Percentiles rank a stretch among this genome's conserved stretches.
phyloP scores from a whole-genome alignment of 2,113 vertebrate species.

The Xiphophorus maculatus region DNA sequence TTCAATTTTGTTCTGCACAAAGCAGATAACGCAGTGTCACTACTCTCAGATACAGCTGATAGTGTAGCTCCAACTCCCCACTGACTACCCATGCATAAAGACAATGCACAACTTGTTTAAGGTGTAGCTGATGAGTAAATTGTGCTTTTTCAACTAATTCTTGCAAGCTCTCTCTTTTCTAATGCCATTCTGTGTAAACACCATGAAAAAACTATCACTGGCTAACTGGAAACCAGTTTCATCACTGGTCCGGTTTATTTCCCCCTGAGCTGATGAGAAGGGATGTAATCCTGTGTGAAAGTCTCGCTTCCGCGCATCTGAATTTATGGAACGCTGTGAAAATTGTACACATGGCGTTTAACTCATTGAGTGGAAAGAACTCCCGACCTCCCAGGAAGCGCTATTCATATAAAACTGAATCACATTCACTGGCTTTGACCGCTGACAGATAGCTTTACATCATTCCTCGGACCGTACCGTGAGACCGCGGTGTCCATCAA shows the following conservation, averaged over 20 bases:
- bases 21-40: background rate
- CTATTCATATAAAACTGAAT: constrained; percentile 72
- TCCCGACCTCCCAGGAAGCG: constrained; percentile 73
- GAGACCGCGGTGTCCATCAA: constrained; percentile 70
- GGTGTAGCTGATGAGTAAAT: background rate
- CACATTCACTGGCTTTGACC: constrained; percentile 61
- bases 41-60: background rate
- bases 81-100: background rate
- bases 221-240: background rate
- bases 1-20: background rate
- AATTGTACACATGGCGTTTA: constrained; percentile 68
- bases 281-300: constrained; percentile 31
- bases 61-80: background rate
- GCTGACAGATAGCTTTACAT: constrained; percentile 76
- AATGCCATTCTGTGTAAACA: background rate
- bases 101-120: too few relatives aligned
- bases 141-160: background rate
- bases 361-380: constrained; percentile 54
- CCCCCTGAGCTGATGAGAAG: constrained; percentile 1
- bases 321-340: constrained; percentile 63
- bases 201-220: background rate
- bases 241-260: background rate
- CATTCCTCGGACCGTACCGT: constrained; percentile 64
- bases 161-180: background rate
- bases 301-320: constrained; percentile 18